Base-by-base conservation (phyloP, 2,113 vertebrate genomes). In the Oncorhynchus kisutch region DNA sequence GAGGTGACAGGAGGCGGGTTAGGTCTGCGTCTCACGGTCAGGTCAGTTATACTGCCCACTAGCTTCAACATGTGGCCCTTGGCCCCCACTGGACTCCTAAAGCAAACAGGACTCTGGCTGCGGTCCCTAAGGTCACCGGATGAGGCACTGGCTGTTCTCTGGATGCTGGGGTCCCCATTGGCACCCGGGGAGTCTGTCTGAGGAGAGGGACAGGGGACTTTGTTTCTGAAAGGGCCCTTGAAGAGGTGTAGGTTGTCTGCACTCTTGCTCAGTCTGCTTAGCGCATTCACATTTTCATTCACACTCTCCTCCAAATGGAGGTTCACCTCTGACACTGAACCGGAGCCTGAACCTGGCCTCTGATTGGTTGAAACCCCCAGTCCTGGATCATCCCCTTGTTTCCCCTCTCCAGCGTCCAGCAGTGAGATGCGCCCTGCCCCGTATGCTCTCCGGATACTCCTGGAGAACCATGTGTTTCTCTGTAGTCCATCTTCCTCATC, bases 381-480 rank as follows among this genome's bases (percentile, higher is more conserved):
- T 70, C 11, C 73, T 27, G 2, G 31, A 68, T 24, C 71, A 60
- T 24, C 68, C 54, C 70, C 18, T 81, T 74, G 72, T 74, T 60
- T 87, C 81, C 25, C 86, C 67, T 87, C 89, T 4, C 91, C 94
- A 0, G 24, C 45, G 45, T 98, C 97, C 4, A 93, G 51, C 66
- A 97, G 81, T 81, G 94, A 90, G 84, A 98, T 96, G 70, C 96
- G 95, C n/a, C 98, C 98, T 7, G 91, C 85, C 71, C 95, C 95
- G 0, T 97, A 99, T 1, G 98, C 96, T 60, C 93, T 93, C 75
- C 96, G 93, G 79, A 99, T 94, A 86, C 98, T 99, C 68, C 94
- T 94, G 0, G 97, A 99, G 39, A 95, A 93, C 48, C 94, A 94
- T 0, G 96, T 95, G 72, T 95, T 96, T 72, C 97, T 92, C 27